Evolutionary conservation across 2,888 invertebrate genomes (phyloP), one percentile per base, ranked within the genome.

Genomic region (Plemyria rubiginata): DNA sequence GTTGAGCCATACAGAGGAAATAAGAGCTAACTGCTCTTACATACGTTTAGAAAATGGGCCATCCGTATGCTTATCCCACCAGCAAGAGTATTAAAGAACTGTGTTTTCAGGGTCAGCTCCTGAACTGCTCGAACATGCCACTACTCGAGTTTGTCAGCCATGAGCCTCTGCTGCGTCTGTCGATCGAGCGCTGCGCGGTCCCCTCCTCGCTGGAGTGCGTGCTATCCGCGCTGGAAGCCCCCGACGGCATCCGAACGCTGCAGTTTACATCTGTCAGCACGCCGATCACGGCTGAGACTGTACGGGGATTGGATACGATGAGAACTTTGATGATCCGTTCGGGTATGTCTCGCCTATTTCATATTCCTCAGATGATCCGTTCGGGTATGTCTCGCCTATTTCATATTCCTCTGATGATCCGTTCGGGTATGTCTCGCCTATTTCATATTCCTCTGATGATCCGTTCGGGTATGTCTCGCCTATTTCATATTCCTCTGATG

Each of bases 291-390:
- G 36, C 13, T 16, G 57, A 57, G 8, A 45, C 36, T 1, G 11
- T 57, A 12, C 36, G 22, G 2, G 57, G 51, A 8, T 22, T 57
- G 11, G 29, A 43, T 7, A 49, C 29, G 40, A 3, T 57, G 12
- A 6, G n/a, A 5, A 22, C 38, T 11, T 28, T 55, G 9, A 11
- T 53, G 2, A 53, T 43, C 1, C 11, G 13, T 0, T 12, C 7
- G 28, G 29, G 41, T 43, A 43, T n/a, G 15, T 29, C n/a, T 52
- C n/a, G 4, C n/a, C 11, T 38, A 38, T 38, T 3, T 38, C 32
- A 9, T 11, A 8, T 38, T 38, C 36, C 6, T 36, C 4, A 4
- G 29, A 29, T 29, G 7, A 29, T 29, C 29, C 4, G 7, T 29
- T 29, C 29, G 29, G 29, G 29, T 29, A 29, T 29, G 4, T 29